Base-by-base conservation (phyloP, 2,797 vertebrate genomes). In the Sciurus carolinensis region DNA sequence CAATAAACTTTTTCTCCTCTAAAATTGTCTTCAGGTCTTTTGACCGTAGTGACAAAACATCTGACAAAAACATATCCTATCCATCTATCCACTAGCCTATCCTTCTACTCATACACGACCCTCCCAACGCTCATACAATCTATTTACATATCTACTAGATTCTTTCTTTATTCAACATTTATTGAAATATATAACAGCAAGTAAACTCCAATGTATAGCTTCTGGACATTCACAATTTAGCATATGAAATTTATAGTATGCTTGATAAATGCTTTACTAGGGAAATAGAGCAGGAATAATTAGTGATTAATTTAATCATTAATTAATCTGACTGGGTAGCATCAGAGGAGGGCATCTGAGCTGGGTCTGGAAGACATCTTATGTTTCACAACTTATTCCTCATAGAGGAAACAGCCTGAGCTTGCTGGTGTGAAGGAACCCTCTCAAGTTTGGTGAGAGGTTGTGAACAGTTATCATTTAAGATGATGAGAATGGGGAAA, bases 161-260 rank as follows among this genome's bases (percentile, higher is more conserved):
- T 83, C n/a, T 64, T 93, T 86, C 73, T 87, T 87, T 28, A 67
- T 89, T 92, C 75, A 80, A 26, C 14, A 72, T 57, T 87, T 69
- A 79, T 62, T 75, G 76, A 88, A 12, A 80, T 30, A 57, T 71
- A 93, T 1, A 72, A 54, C 77, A 20, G 26, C 24, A 52, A 72
- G 10, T 59, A 86, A 57, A 33, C 90, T 62, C 17, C 15, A 64
- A 36, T 86, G 47, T 94, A 64, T 64, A 73, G 59, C 10, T 24
- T 81, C n/a, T 84, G 42, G 33, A n/a, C 17, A 57, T 67, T 95
- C 76, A 72, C n/a, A 44, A 50, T 67, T 86, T 69, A 89, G 73
- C 50, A 72, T 82, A 69, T 83, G 79, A 96, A 85, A 95, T 90
- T 83, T 91, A 80, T 75, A 83, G 36, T 22, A 66, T 73, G 80